phyloP scores from a whole-genome alignment of 2,113 vertebrate genomes.

The Pachycephala philippinensis region DNA sequence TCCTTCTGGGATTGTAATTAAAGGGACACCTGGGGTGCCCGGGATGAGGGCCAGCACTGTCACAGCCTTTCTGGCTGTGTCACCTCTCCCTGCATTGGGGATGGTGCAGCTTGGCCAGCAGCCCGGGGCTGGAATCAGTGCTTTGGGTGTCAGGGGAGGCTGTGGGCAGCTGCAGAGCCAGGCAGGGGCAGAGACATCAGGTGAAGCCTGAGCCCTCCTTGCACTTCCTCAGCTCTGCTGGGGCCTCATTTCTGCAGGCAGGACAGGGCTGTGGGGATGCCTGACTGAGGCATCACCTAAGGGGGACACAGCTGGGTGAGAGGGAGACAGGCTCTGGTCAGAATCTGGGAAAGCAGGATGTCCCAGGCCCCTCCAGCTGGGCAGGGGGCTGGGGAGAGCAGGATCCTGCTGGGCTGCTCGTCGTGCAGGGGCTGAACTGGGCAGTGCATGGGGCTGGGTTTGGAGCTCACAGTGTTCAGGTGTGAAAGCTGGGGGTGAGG shows the following conservation, averaged over 20 bases:
- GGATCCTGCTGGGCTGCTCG: rapidly evolving
- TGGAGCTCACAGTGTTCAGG: background rate
- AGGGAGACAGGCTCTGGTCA: background rate
- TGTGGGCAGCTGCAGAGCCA: background rate
- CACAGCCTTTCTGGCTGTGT: background rate
- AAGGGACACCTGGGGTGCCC: background rate
- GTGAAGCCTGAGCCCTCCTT: background rate
- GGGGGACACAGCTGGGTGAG: background rate
- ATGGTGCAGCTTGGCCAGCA: background rate
- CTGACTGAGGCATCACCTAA: background rate
- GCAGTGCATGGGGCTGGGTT: background rate
- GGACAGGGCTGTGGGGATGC: too few relatives aligned
- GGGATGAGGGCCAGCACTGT: background rate
- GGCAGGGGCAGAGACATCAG: rapidly evolving
- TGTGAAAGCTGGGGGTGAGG: background rate
- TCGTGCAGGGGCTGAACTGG: rapidly evolving
- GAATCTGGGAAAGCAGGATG: rapidly evolving
- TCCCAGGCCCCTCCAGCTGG: background rate
- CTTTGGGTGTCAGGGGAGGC: background rate
- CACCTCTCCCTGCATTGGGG: rapidly evolving
- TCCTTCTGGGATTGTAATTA: background rate
- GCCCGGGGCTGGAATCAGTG: background rate
- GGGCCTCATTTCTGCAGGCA: background rate
- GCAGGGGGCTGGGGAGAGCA: background rate
- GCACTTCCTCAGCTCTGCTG: background rate